Evolutionary conservation across 2,888 invertebrate genomes (phyloP).

Genomic region (Eupsilia transversa): DNA sequence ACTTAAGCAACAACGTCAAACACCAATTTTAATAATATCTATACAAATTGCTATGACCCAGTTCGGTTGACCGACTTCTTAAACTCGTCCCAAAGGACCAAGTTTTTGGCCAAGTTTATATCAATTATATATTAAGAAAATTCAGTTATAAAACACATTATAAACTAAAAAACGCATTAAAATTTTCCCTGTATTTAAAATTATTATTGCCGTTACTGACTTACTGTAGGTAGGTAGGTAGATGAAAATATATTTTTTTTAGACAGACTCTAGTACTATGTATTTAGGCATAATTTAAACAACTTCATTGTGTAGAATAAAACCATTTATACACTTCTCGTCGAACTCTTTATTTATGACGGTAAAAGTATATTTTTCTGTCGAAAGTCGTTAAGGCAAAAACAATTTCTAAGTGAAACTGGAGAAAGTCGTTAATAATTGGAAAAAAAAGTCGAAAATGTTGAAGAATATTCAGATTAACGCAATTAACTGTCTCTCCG

Average conservation of each 20-base stretch:
- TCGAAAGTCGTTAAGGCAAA: not conserved
- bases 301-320: not conserved
- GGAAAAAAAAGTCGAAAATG: conserved; percentile 19
- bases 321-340: not conserved
- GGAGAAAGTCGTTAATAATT: conserved; percentile 8
- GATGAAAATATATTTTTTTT: not conserved
- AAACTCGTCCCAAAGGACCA: conserved; percentile 23
- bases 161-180: not conserved
- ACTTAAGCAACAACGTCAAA: conserved; percentile 39
- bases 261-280: not conserved
- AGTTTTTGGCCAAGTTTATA: conserved; percentile 39
- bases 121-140: conserved; percentile 24
- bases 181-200: not conserved
- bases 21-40: conserved; percentile 47
- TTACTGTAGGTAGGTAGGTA: too few relatives aligned
- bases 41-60: conserved; percentile 51
- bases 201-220: not conserved
- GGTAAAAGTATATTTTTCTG: not conserved
- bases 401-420: not conserved
- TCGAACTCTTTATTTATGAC: not conserved
- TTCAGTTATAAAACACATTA: conserved; percentile 1
- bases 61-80: conserved; percentile 44
- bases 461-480: conserved; percentile 41
- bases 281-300: not conserved
- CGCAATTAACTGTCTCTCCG: conserved; percentile 44